phyloP scores from a whole-genome alignment of 1,140 invertebrate genomes.

The Euschistus heros region DNA sequence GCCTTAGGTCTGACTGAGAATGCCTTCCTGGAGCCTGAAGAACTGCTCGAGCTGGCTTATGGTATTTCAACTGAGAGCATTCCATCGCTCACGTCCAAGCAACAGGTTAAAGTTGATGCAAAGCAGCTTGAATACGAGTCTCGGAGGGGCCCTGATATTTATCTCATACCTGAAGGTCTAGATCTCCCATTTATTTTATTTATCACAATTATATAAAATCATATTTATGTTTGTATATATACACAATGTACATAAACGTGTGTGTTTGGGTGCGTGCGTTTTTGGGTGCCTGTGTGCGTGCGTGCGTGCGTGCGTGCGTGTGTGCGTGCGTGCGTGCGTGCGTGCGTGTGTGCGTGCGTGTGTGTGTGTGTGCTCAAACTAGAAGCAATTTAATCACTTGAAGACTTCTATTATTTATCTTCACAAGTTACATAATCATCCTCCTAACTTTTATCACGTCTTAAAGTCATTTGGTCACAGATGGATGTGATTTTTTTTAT shows the following conservation, averaged over 20 bases:
- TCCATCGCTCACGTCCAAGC: constrained; percentile 47
- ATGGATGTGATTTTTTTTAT: no score
- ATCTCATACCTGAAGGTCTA: constrained; percentile 46
- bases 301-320: neutral
- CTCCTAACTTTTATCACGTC: no score
- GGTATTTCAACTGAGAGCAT: constrained; percentile 70
- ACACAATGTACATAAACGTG: no score
- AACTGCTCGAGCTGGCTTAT: constrained; percentile 70
- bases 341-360: neutral
- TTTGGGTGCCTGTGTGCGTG: neutral
- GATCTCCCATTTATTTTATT: neutral
- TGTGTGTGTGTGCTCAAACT: no score
- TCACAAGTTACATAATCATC: no score
- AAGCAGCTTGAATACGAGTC: constrained; percentile 30
- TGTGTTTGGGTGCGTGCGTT: no score
- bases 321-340: neutral
- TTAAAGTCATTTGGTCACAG: no score
- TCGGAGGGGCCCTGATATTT: constrained; percentile 47
- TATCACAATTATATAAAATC: constrained; percentile 14
- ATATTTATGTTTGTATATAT: no score
- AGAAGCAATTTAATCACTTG: no score
- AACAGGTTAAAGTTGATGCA: constrained; percentile 40
- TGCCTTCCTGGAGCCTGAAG: constrained; percentile 53
- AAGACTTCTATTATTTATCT: no score
- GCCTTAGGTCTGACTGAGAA: constrained; percentile 72